These are phyloP conservation scores for Cladorhizidae sp. DNA, from an alignment of 37 sponge, comb jelly and placozoan species.

Conservation along the genomic window DNA sequence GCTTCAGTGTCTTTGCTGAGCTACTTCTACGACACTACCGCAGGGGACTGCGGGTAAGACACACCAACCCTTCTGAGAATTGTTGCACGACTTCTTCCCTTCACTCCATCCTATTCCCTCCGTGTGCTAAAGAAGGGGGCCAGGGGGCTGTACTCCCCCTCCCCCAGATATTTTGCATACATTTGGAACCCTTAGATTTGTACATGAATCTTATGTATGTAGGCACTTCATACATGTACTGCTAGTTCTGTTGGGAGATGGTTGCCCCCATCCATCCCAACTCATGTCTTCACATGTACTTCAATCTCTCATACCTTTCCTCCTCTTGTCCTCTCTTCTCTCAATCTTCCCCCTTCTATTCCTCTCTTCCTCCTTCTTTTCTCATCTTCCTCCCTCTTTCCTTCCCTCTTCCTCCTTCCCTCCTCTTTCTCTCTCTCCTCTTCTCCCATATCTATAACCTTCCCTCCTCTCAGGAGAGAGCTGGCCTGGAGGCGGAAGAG, in stretches of 20 bases:
- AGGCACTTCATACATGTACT: background rate
- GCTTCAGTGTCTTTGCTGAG: slow-evolving; percentile 54
- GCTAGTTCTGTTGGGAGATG: too few relatives aligned
- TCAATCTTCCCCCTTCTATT: too few relatives aligned
- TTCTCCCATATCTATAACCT: background rate
- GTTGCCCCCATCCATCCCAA: too few relatives aligned
- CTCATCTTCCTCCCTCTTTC: background rate
- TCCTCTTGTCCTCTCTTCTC: too few relatives aligned
- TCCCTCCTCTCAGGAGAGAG: slow-evolving; percentile 1
- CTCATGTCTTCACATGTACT: too few relatives aligned
- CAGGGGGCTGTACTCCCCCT: background rate
- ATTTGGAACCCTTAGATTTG: background rate
- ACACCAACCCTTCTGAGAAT: background rate
- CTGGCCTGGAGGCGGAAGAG: background rate
- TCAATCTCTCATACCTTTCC: too few relatives aligned
- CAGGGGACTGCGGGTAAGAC: slow-evolving; percentile 46
- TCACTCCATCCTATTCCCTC: too few relatives aligned
- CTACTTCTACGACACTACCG: slow-evolving; percentile 56
- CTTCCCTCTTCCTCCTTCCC: background rate
- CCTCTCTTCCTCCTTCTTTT: background rate
- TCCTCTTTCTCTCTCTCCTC: background rate
- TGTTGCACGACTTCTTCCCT: background rate
- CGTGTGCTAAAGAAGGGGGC: too few relatives aligned
- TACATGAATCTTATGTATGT: slow-evolving; percentile 1
- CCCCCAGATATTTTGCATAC: background rate